Percentiles rank a stretch among this genome's conserved stretches.
These are phyloP conservation scores for Parapsyche elsis DNA, from an alignment of 1,140 invertebrate species.

Conservation along the genomic window DNA sequence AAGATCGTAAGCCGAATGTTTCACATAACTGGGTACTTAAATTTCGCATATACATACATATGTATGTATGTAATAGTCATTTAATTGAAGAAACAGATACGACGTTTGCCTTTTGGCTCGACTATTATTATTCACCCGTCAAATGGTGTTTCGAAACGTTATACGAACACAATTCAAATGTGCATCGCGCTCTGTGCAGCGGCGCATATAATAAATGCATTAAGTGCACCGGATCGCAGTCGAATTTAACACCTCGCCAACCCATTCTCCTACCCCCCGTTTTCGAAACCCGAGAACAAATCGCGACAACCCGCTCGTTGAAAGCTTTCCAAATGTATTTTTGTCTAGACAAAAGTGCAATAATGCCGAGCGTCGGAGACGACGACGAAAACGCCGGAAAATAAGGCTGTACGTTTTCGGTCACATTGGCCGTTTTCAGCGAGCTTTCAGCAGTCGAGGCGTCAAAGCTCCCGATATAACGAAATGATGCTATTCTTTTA, in stretches of 20 bases:
- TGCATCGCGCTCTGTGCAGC: too few relatives aligned
- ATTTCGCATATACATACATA: too few relatives aligned
- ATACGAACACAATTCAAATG: too few relatives aligned
- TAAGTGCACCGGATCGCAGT: not conserved
- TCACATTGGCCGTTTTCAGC: not conserved
- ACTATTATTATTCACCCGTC: too few relatives aligned
- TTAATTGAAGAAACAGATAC: too few relatives aligned
- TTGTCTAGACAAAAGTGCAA: slow-evolving; percentile 42
- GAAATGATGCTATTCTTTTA: too few relatives aligned
- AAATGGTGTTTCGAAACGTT: too few relatives aligned
- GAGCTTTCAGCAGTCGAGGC: not conserved
- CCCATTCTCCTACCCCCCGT: not conserved
- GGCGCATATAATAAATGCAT: not conserved
- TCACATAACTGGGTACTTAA: too few relatives aligned
- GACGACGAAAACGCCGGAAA: slow-evolving; percentile 16
- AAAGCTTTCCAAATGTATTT: slow-evolving; percentile 42
- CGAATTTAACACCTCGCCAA: slow-evolving; percentile 2
- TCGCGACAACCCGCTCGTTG: not conserved
- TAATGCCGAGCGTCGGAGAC: slow-evolving; percentile 3
- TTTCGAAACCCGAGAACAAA: slow-evolving; percentile 26
- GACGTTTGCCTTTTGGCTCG: too few relatives aligned
- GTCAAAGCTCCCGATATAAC: too few relatives aligned
- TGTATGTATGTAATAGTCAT: too few relatives aligned
- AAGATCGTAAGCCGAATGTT: too few relatives aligned
- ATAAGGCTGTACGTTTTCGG: not conserved